A percentile compares a stretch with the other conserved stretches of the same genome.
Conservation (phyloP, 2,888 invertebrate genomes). For the Alloscopus bannaensis region DNA sequence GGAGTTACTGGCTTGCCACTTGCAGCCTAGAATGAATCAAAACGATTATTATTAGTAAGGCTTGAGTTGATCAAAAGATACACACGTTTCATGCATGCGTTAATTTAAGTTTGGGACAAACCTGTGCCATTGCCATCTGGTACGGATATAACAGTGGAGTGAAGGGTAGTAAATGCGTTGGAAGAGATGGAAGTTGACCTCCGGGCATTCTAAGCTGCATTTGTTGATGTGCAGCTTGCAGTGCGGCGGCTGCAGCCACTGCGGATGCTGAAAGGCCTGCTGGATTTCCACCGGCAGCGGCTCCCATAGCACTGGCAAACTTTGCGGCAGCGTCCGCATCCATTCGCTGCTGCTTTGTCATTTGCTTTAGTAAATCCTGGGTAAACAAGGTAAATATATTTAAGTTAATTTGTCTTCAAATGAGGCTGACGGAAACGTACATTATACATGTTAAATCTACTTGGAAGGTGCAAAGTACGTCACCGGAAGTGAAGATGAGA, state of each 20-base stretch:
- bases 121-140: conserved; percentile 83
- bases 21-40: conserved; percentile 67
- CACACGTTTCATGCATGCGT: background rate
- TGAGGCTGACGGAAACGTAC: background rate
- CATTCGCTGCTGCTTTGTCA: conserved; percentile 72
- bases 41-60: conserved; percentile 9
- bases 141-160: conserved; percentile 91
- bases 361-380: conserved; percentile 68
- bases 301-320: conserved; percentile 72
- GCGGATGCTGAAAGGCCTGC: conserved; percentile 76
- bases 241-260: conserved; percentile 87
- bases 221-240: conserved; percentile 83
- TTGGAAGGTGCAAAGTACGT: conserved; percentile 28
- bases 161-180: conserved; percentile 93
- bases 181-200: conserved; percentile 79
- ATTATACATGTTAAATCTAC: background rate
- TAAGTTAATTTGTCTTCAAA: background rate
- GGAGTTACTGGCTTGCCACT: conserved; percentile 74
- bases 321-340: conserved; percentile 73
- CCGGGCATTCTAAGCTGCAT: conserved; percentile 83
- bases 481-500: conserved; percentile 10
- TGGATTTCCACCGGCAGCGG: conserved; percentile 67
- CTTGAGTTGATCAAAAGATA: background rate
- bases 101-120: conserved; percentile 18
- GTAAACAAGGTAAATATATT: background rate